phyloP scores from a whole-genome alignment of 2,113 vertebrate species.

The Mormyrus iriodes region DNA sequence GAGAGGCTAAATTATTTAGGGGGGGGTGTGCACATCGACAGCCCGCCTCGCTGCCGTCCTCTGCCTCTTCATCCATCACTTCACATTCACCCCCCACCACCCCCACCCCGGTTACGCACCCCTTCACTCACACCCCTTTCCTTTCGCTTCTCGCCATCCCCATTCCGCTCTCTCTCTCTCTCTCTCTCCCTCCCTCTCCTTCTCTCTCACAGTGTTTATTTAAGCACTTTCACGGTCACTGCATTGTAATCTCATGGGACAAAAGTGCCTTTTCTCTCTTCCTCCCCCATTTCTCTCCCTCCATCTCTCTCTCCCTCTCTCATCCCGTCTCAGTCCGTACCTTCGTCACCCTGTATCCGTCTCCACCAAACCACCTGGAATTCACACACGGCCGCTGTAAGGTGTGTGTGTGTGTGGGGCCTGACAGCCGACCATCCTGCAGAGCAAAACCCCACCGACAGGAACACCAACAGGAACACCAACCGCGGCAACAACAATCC shows the following conservation, averaged over 20 bases:
- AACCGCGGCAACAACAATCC: background rate
- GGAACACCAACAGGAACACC: background rate
- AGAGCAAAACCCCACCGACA: background rate
- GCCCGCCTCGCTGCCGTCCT: conserved; percentile 44
- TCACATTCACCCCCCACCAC: conserved; percentile 21
- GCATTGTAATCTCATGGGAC: conserved; percentile 68
- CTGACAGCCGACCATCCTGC: background rate
- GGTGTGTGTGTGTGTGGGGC: background rate
- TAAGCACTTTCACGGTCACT: conserved; percentile 76
- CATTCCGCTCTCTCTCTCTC: conserved; percentile 8
- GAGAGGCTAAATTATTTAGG: conserved; percentile 55
- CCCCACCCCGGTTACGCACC: conserved; percentile 5
- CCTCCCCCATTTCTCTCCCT: conserved; percentile 27
- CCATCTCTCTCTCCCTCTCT: conserved; percentile 29
- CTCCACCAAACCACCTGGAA: conserved; percentile 59
- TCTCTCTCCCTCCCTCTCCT: conserved; percentile 13
- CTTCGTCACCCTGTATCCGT: conserved; percentile 56
- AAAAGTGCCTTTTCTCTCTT: conserved; percentile 51
- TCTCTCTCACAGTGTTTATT: conserved; percentile 65
- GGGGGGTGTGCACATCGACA: conserved; percentile 30
- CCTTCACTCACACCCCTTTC: conserved; percentile 27
- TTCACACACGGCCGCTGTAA: conserved; percentile 49
- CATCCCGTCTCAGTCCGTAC: conserved; percentile 39
- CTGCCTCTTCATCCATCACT: conserved; percentile 16
- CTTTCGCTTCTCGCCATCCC: conserved; percentile 27